Percentiles rank a stretch among this genome's conserved stretches.
Conservation (phyloP, 2,113 vertebrate species). For the Hylia prasina region DNA sequence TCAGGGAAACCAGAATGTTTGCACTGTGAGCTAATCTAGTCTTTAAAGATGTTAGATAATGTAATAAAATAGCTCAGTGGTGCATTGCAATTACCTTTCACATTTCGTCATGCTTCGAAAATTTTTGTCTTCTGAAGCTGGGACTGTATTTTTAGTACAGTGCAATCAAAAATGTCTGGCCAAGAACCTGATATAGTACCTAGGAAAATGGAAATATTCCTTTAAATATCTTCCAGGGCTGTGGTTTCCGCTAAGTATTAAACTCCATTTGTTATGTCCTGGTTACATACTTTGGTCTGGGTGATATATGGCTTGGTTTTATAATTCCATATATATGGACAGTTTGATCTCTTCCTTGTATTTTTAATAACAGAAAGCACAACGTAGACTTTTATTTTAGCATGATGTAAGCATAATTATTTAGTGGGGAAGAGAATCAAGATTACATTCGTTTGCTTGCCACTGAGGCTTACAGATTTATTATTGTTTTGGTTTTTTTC, state of each 20-base stretch:
- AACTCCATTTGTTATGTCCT: constrained; percentile 28
- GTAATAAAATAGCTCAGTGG: constrained; percentile 21
- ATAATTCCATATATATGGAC: background rate
- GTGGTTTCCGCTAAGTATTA: constrained; percentile 50
- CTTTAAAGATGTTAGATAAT: constrained; percentile 50
- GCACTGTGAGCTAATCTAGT: constrained; percentile 58
- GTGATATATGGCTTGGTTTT: constrained; percentile 23
- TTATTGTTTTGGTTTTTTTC: background rate
- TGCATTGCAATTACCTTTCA: constrained; percentile 46
- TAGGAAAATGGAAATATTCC: constrained; percentile 60
- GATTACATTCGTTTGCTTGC: background rate
- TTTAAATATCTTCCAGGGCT: constrained; percentile 58
- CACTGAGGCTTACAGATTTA: background rate
- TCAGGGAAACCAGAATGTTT: constrained; percentile 63
- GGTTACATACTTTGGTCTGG: constrained; percentile 50
- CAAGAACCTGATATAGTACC: constrained; percentile 54
- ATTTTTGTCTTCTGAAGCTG: constrained; percentile 45
- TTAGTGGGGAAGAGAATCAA: background rate
- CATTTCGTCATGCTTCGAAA: constrained; percentile 53
- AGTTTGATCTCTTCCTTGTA: constrained; percentile 4
- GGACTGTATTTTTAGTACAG: constrained; percentile 50
- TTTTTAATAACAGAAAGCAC: constrained; percentile 19
- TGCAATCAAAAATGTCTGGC: constrained; percentile 58
- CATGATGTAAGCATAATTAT: constrained; percentile 17
- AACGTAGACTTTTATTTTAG: background rate